Evolutionary conservation across 2,797 vertebrate genomes (phyloP).

Genomic region (Chromobotia macracanthus): DNA sequence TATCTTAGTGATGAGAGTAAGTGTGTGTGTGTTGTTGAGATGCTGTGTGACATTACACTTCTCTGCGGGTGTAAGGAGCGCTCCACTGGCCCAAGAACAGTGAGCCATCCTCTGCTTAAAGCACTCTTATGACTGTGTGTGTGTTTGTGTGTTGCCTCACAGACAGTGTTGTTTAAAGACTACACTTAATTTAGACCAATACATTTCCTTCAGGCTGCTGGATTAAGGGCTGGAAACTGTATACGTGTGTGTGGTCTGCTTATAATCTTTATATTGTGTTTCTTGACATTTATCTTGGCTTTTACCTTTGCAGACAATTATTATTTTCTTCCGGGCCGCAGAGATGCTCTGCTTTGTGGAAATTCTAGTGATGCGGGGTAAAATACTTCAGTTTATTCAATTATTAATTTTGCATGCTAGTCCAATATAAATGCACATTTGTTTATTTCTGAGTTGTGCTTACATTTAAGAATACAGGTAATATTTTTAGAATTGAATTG

Average conservation of each 20-base stretch:
- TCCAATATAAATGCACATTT: not conserved
- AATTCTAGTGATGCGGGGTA: constrained; percentile 94
- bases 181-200: constrained; percentile 30
- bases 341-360: constrained; percentile 94
- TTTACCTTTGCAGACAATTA: constrained; percentile 82
- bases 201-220: constrained; percentile 42
- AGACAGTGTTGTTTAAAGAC: constrained; percentile 32
- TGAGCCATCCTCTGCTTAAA: constrained; percentile 41
- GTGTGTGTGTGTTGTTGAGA: constrained; percentile 53
- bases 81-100: constrained; percentile 42
- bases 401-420: constrained; percentile 24
- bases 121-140: not conserved
- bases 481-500: too few species aligned
- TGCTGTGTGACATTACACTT: constrained; percentile 11
- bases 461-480: too few species aligned
- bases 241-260: constrained; percentile 8
- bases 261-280: not conserved
- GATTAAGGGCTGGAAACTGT: not conserved
- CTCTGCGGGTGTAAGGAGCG: not conserved
- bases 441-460: too few species aligned
- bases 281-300: constrained; percentile 12
- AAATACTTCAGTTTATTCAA: constrained; percentile 65
- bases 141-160: not conserved
- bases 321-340: constrained; percentile 87
- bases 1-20: constrained; percentile 90